Evolutionary conservation across 1,140 invertebrate species (phyloP).

Genomic region (Hypsibius dujardini): DNA sequence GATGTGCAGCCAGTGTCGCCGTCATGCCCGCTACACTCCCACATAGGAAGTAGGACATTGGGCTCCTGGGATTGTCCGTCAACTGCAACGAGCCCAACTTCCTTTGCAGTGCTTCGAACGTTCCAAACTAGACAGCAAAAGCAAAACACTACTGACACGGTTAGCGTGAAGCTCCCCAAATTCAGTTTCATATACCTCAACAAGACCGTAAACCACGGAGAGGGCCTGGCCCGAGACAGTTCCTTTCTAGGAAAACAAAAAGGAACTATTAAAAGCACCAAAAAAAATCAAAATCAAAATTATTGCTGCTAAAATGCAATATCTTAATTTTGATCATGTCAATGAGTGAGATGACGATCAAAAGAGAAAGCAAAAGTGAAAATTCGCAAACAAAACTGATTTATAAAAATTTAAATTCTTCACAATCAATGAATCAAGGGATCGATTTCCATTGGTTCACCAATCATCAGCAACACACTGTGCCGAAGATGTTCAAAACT

Average conservation of each 20-base stretch:
- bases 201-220: slow-evolving; percentile 66
- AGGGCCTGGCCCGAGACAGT: slow-evolving; percentile 77
- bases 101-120: slow-evolving; percentile 35
- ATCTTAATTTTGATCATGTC: no score
- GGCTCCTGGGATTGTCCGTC: slow-evolving; percentile 27
- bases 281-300: neutral
- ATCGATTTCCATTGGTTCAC: no score
- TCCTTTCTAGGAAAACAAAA: slow-evolving; percentile 73
- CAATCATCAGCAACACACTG: no score
- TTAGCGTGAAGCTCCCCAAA: no score
- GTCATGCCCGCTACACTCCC: slow-evolving; percentile 54
- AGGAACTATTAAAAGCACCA: neutral
- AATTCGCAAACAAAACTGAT: no score
- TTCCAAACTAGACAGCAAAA: slow-evolving; percentile 34
- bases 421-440: no score
- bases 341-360: no score
- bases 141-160: slow-evolving; percentile 22
- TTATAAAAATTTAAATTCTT: no score
- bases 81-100: slow-evolving; percentile 18
- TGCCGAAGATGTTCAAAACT: no score
- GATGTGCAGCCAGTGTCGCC: slow-evolving; percentile 58
- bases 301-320: no score
- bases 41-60: slow-evolving; percentile 51
- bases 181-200: slow-evolving; percentile 49
- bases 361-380: no score